These are phyloP conservation scores for Mesocricetus auratus DNA, from an alignment of 2,113 vertebrate genomes.

Conservation along the genomic window DNA sequence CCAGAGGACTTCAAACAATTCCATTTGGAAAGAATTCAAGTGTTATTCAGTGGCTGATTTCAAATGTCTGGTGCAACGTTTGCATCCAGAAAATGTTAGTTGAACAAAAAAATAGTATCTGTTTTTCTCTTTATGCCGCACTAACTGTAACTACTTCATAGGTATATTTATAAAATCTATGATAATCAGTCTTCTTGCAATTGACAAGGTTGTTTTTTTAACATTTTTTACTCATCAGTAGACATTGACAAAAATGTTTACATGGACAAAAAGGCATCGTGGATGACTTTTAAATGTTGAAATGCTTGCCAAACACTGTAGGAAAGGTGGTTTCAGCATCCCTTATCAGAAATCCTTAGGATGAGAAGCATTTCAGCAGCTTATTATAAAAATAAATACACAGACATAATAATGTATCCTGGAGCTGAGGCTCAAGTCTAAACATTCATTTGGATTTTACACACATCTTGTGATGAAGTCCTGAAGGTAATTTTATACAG, in stretches of 20 bases:
- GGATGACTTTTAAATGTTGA: neutral
- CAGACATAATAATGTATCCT: neutral
- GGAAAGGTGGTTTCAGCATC: neutral
- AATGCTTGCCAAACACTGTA: neutral
- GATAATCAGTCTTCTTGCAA: neutral
- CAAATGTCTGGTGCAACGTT: neutral
- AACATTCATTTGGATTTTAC: neutral
- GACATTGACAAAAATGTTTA: neutral
- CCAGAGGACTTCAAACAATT: neutral
- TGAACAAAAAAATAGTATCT: neutral
- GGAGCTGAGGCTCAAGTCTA: neutral
- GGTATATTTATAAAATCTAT: neutral
- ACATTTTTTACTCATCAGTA: neutral
- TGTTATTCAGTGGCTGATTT: neutral
- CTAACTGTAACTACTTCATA: neutral
- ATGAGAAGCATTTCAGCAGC: neutral
- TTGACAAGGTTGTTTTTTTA: neutral
- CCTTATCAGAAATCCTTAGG: neutral
- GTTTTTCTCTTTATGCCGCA: neutral
- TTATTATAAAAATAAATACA: neutral
- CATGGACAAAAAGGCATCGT: neutral
- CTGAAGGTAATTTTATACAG: neutral
- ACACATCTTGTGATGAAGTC: neutral
- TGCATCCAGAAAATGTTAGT: neutral
- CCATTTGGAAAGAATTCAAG: too few species aligned